phyloP scores from a whole-genome alignment of 2,113 vertebrate species.

The Otus sunia region DNA sequence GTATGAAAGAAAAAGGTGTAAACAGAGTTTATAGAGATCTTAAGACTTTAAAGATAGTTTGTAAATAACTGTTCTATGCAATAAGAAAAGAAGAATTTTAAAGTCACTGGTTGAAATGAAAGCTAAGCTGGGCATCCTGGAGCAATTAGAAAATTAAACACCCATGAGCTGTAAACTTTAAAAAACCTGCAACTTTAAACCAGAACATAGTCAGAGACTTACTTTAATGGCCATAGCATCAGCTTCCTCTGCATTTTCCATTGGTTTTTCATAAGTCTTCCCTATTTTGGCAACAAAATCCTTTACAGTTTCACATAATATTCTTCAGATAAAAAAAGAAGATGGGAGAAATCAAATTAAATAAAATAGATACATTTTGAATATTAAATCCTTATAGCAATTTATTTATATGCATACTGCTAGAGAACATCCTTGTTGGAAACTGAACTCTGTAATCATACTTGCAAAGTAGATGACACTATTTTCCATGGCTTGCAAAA shows the following conservation, averaged over 20 bases:
- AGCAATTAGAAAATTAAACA: neutral
- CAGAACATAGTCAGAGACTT: constrained; percentile 43
- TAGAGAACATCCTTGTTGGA: neutral
- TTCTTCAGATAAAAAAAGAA: constrained; percentile 73
- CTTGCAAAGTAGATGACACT: neutral
- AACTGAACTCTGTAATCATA: neutral
- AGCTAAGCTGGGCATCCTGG: neutral
- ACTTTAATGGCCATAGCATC: constrained; percentile 91
- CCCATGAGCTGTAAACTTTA: neutral
- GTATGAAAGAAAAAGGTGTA: neutral
- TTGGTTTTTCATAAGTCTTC: constrained; percentile 87
- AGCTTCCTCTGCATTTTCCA: constrained; percentile 87
- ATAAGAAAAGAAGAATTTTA: neutral
- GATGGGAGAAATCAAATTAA: neutral
- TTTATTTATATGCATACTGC: neutral
- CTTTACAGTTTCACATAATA: constrained; percentile 96
- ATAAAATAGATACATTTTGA: neutral
- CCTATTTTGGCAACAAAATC: constrained; percentile 97
- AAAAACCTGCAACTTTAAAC: neutral
- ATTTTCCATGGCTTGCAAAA: neutral
- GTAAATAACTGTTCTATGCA: neutral
- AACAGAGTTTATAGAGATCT: neutral
- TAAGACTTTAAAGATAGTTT: neutral
- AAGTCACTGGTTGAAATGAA: neutral
- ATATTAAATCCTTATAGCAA: neutral